Evolutionary conservation across 1,140 invertebrate species (phyloP).

Genomic region (Aplysia californica): DNA sequence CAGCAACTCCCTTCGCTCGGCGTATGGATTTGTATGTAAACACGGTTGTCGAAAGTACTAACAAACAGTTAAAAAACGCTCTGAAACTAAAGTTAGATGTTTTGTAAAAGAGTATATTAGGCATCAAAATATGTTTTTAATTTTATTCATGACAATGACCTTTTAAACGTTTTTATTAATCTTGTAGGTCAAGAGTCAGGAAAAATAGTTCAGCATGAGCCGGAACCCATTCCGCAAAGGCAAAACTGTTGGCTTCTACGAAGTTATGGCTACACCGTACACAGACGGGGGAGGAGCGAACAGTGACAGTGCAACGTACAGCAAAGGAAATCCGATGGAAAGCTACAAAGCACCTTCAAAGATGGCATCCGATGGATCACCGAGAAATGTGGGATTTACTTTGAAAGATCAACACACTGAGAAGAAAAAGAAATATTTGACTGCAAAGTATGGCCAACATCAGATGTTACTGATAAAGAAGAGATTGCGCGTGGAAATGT

Average conservation of each 20-base stretch:
- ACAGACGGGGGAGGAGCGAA: not conserved
- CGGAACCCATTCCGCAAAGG: conserved; percentile 39
- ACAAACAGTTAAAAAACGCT: too few relatives aligned
- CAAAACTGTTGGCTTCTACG: conserved; percentile 51
- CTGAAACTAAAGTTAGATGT: too few relatives aligned
- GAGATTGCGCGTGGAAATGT: conserved; percentile 94
- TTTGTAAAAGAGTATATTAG: too few relatives aligned
- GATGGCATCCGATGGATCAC: conserved; percentile 13
- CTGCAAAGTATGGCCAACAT: conserved; percentile 95
- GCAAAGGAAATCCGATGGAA: conserved; percentile 30
- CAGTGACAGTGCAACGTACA: conserved; percentile 26
- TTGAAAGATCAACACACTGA: conserved; percentile 55
- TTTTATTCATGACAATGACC: too few relatives aligned
- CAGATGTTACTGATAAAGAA: conserved; percentile 97
- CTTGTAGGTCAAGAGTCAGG: too few relatives aligned
- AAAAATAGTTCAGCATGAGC: conserved; percentile 42
- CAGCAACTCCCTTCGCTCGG: too few relatives aligned
- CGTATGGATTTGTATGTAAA: too few relatives aligned
- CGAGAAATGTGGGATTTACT: conserved; percentile 53
- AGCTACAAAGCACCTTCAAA: conserved; percentile 1
- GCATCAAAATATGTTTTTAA: too few relatives aligned
- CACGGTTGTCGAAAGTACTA: too few relatives aligned
- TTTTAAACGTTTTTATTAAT: too few relatives aligned
- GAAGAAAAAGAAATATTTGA: conserved; percentile 88
- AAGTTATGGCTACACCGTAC: conserved; percentile 51